These are phyloP conservation scores for Sphaeridia pumilis DNA, from an alignment of 2,888 invertebrate genomes.

Conservation along the genomic window DNA sequence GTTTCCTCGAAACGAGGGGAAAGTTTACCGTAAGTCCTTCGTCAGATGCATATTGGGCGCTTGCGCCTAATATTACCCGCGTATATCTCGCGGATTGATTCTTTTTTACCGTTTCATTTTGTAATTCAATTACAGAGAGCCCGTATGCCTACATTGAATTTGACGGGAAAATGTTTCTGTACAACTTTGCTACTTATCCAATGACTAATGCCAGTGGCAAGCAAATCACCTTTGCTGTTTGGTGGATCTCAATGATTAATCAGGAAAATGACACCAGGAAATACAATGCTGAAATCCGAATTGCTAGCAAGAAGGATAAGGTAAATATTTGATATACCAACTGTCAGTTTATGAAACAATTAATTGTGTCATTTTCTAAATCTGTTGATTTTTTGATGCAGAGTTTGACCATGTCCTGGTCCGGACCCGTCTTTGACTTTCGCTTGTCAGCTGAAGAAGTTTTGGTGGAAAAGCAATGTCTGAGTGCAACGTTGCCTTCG, in stretches of 20 bases:
- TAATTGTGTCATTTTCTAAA: background rate
- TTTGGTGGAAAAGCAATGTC: conserved; percentile 5
- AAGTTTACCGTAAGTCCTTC: conserved; percentile 7
- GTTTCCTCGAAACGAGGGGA: conserved; percentile 7
- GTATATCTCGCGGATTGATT: too few species aligned
- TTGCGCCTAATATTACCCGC: too few species aligned
- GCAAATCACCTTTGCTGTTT: conserved; percentile 2
- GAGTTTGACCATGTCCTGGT: conserved; percentile 1
- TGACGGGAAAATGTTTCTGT: conserved; percentile 9
- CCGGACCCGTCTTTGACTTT: conserved; percentile 9
- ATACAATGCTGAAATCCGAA: conserved; percentile 7
- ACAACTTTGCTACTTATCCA: conserved; percentile 10
- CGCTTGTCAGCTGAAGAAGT: conserved; percentile 8
- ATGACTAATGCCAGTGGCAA: background rate
- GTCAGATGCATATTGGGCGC: too few species aligned
- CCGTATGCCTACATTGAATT: conserved; percentile 10
- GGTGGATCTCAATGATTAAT: conserved; percentile 12
- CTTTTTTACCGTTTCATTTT: too few species aligned
- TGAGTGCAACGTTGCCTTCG: conserved; percentile 1
- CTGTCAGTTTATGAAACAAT: background rate
- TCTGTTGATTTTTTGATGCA: background rate
- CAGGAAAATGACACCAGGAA: background rate
- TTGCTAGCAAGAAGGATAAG: conserved; percentile 8
- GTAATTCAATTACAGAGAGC: conserved; percentile 4
- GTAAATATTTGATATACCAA: background rate